Base-by-base conservation (phyloP, 2,113 vertebrate genomes). In the Callionymus lyra region DNA sequence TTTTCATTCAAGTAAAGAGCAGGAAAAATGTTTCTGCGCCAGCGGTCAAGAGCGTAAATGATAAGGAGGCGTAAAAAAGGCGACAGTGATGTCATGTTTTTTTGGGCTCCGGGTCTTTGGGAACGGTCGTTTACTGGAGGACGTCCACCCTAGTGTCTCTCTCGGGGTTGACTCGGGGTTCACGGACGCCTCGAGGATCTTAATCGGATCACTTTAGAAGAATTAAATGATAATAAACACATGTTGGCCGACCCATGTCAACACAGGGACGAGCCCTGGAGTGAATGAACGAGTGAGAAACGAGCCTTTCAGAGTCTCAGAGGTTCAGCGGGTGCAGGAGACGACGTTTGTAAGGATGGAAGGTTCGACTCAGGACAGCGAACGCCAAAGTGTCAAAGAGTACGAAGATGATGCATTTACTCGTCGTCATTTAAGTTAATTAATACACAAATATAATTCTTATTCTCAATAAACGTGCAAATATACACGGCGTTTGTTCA, bases 71-170 rank as follows among this genome's bases (percentile, higher is more conserved):
- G 13, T 27, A 34, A 32, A 42, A 21, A 32, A 41, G 37, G 56
- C 0, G 16, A 51, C 41, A 57, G 58, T 89, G 82, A 88, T 74
- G 72, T 82, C 76, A 82, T 84, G 56, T 74, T 84, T 85, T 82
- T 62, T 70, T 62, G 42, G 43, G 56, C 62, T 63, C 34, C 21
- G 62, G 63, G 55, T 59, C 50, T 53, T 67, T 62, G 70, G 49
- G 59, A 73, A 52, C 3, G 32, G 50, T 19, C 77, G 74, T 81
- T 80, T 73, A 65, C 50, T 44, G 41, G 43, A 65, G 49, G 46
- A 50, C 31, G 10, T 3, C 41, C 39, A 38, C 39, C 31, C 8
- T 37, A 10, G 47, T 17, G 44, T 61, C 42, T n/a, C 50, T 27
- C 6, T 41, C 21, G 21, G 45, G 37, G 45, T n/a, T 52, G 63